Base-by-base conservation (phyloP, 92 coral and sea anemone species). In the Phenganax stokvisi region DNA sequence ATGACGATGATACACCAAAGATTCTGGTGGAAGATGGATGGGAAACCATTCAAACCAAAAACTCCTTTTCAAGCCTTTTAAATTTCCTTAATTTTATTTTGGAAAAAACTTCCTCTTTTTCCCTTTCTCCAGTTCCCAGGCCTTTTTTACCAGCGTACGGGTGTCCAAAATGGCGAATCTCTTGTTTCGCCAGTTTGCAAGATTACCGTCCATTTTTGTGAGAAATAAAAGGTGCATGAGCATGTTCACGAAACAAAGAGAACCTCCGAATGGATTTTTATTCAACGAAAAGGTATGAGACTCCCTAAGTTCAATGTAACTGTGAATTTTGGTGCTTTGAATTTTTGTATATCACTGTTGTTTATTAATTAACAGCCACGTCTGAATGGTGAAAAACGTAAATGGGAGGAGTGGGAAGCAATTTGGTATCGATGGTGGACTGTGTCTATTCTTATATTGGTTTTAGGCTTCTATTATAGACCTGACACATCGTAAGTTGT, bases 351-450 rank as follows among this genome's bases (percentile, higher is more conserved):
- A 62, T 17, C 29, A 57, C 13, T 53, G 15, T 51, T 71, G 71
- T 47, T 17, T 59, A n/a, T 65, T 27, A 67, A 47, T 57, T 81
- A 77, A 30, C 72, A 94, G 98, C 98, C 98, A 10, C 89, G 85
- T 27, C 87, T 88, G 72, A 97, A 97, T n/a, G 98, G 98, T 64
- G 98, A 94, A 82, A 94, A 94, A 87, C 84, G 98, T 11, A 75
- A 87, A 80, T 92, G 97, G 97, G 98, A 94, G 58, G 91, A 85
- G 9, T 94, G 98, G 98, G 98, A 94, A 17, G 98, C 86, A 9
- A 91, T 91, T 0, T 94, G 98, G 98, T 94, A 94, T 84, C 81
- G 98, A 65, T 94, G 98, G 98, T 92, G 97, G 96, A 80, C 85
- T 47, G 87, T 94, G 17, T 92, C 92, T 71, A 70, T 94, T 31